These are phyloP conservation scores for Choristoneura fumiferana DNA, from an alignment of 1,140 invertebrate species.

Conservation along the genomic window DNA sequence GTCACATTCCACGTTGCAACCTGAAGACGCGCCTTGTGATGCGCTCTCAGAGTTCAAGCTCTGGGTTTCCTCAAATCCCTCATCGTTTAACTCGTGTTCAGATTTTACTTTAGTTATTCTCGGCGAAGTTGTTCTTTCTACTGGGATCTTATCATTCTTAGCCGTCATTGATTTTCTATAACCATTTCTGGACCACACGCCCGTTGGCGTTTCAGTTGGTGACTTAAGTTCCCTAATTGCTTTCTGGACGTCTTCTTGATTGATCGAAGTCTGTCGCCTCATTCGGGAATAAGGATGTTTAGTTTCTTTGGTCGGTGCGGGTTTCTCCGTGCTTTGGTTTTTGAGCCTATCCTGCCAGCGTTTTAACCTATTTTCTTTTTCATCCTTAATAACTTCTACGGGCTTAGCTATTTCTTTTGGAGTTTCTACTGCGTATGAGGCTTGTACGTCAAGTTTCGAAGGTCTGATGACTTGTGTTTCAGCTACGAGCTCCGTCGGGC, in stretches of 20 bases:
- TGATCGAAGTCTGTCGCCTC: constrained; percentile 80
- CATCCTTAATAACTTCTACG: constrained; percentile 68
- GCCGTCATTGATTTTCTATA: constrained; percentile 61
- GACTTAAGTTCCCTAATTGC: constrained; percentile 81
- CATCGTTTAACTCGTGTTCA: constrained; percentile 88
- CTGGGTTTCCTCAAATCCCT: constrained; percentile 94
- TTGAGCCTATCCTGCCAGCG: constrained; percentile 82
- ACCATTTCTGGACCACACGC: constrained; percentile 73
- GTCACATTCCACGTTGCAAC: constrained; percentile 84
- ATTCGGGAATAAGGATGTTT: constrained; percentile 59
- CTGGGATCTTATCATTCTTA: constrained; percentile 43
- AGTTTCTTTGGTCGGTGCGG: constrained; percentile 61
- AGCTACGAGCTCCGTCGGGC: constrained; percentile 72
- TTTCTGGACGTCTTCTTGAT: constrained; percentile 82
- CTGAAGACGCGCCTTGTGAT: constrained; percentile 87
- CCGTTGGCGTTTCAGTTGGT: constrained; percentile 78
- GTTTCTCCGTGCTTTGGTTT: constrained; percentile 65
- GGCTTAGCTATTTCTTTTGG: constrained; percentile 55
- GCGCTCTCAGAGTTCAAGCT: constrained; percentile 90
- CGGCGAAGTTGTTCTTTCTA: constrained; percentile 57
- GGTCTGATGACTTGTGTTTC: constrained; percentile 78
- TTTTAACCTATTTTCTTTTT: constrained; percentile 81
- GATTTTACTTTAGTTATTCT: constrained; percentile 71
- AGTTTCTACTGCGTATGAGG: constrained; percentile 68
- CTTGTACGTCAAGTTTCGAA: constrained; percentile 68